These are phyloP conservation scores for Orycteropus afer DNA, from an alignment of 2,113 vertebrate genomes.

Conservation along the genomic window DNA sequence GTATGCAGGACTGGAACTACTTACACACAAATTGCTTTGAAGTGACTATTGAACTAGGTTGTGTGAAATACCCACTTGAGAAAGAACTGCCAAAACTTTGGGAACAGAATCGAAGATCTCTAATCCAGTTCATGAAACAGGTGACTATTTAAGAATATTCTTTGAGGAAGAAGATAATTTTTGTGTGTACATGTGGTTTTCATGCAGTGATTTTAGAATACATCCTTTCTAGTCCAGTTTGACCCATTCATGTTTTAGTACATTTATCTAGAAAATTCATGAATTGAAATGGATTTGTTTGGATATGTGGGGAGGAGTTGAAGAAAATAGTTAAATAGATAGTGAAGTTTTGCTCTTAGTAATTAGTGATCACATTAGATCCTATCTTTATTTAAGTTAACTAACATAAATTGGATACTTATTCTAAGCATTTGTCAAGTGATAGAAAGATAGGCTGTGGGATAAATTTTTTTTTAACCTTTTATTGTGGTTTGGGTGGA, in stretches of 20 bases:
- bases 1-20: slow-evolving; percentile 99
- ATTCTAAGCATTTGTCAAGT: slow-evolving; percentile 11
- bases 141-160: slow-evolving; percentile 81
- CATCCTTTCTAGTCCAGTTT: slow-evolving; percentile 1
- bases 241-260: not conserved
- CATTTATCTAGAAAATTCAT: slow-evolving; percentile 45
- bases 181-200: slow-evolving; percentile 7
- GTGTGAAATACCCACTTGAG: slow-evolving; percentile 94
- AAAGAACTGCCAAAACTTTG: slow-evolving; percentile 93
- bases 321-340: slow-evolving; percentile 38
- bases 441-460: not conserved
- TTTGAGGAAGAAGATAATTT: not conserved
- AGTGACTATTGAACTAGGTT: slow-evolving; percentile 97
- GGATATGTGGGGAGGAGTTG: not conserved
- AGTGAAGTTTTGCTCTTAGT: slow-evolving; percentile 20
- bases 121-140: slow-evolving; percentile 96
- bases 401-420: not conserved
- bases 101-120: slow-evolving; percentile 92
- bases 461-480: not conserved
- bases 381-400: slow-evolving; percentile 34
- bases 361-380: slow-evolving; percentile 16
- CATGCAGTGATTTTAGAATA: slow-evolving; percentile 27
- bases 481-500: no score
- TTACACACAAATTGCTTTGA: slow-evolving; percentile 98
- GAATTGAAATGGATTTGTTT: slow-evolving; percentile 46